These are phyloP conservation scores for Chelonoidis abingdonii DNA, from an alignment of 2,113 vertebrate genomes.

Conservation along the genomic window DNA sequence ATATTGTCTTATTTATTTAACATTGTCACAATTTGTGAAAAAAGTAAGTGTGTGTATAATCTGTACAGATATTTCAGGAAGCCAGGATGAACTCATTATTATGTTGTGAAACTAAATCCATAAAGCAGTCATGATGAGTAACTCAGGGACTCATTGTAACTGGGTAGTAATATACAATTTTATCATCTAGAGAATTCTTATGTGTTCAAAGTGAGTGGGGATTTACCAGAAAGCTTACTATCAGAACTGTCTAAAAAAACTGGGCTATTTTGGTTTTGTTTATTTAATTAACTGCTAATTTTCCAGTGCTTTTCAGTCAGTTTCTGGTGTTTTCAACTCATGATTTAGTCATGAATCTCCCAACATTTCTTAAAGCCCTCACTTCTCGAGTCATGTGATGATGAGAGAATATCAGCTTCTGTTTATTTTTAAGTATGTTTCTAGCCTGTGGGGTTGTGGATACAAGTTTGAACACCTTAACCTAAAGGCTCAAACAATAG, in stretches of 20 bases:
- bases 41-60: slow-evolving; percentile 30
- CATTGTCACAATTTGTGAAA: not conserved
- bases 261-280: not conserved
- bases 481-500: slow-evolving; percentile 7
- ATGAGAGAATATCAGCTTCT: not conserved
- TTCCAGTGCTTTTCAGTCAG: slow-evolving; percentile 10
- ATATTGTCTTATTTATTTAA: not conserved
- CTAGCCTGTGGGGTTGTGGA: slow-evolving; percentile 12
- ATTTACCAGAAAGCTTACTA: not conserved
- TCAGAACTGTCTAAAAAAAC: not conserved
- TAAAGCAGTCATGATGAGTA: slow-evolving; percentile 62
- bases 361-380: slow-evolving; percentile 45
- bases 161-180: slow-evolving; percentile 31
- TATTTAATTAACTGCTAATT: slow-evolving; percentile 43
- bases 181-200: slow-evolving; percentile 18
- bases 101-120: slow-evolving; percentile 70
- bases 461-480: not conserved
- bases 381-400: not conserved
- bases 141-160: not conserved
- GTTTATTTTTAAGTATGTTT: slow-evolving; percentile 15
- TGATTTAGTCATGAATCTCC: slow-evolving; percentile 21
- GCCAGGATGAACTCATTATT: slow-evolving; percentile 58
- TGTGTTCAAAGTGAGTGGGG: not conserved
- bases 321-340: not conserved
- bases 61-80: slow-evolving; percentile 69